These are phyloP conservation scores for Calephelis virginiensis DNA, from an alignment of 1,140 invertebrate species.

Conservation along the genomic window DNA sequence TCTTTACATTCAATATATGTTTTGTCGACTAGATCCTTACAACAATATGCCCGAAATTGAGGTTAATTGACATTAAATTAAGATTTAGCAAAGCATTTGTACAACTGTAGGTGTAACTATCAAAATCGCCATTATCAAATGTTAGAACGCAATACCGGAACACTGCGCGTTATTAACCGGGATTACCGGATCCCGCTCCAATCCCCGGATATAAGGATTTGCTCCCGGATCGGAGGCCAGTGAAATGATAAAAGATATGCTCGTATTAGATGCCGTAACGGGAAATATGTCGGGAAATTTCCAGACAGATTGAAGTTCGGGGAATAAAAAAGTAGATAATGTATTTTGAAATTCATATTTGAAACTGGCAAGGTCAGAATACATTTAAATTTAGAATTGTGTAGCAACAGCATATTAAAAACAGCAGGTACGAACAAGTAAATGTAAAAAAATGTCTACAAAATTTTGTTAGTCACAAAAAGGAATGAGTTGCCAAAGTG, in stretches of 20 bases:
- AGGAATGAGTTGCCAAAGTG: too few relatives aligned
- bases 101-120: conserved; percentile 39
- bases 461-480: too few relatives aligned
- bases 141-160: conserved; percentile 45
- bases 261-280: conserved; percentile 45
- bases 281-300: conserved; percentile 34
- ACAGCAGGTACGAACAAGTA: too few relatives aligned
- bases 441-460: too few relatives aligned
- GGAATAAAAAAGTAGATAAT: background rate
- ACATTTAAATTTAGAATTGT: too few relatives aligned
- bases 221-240: conserved; percentile 58
- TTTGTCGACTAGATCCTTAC: too few relatives aligned
- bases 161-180: conserved; percentile 69
- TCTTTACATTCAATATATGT: too few relatives aligned
- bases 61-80: conserved; percentile 1
- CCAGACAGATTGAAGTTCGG: background rate
- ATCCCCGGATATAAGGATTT: conserved; percentile 72
- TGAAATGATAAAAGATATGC: conserved; percentile 71
- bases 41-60: background rate
- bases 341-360: background rate
- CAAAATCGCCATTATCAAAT: conserved; percentile 63
- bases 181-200: conserved; percentile 67
- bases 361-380: background rate
- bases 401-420: too few relatives aligned
- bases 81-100: conserved; percentile 13